phyloP scores from a whole-genome alignment of 2,113 vertebrate species.

The Nerophis lumbriciformis region DNA sequence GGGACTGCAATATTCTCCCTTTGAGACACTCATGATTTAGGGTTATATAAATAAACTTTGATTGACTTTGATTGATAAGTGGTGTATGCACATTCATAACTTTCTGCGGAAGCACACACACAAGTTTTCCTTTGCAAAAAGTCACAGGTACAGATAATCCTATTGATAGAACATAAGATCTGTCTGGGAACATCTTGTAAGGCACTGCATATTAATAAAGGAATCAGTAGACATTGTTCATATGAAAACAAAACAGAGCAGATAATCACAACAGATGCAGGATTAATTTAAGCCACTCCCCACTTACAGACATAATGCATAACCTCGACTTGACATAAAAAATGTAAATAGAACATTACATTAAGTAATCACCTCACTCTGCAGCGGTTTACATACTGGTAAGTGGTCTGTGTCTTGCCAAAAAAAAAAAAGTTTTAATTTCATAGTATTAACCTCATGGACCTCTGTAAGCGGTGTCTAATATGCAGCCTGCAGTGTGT shows the following conservation, averaged over 20 bases:
- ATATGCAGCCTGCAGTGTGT: slow-evolving; percentile 50
- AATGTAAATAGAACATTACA: slow-evolving; percentile 29
- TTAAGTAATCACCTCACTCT: slow-evolving; percentile 43
- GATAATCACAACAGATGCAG: not conserved
- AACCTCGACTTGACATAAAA: slow-evolving; percentile 25
- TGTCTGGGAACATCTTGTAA: too few relatives aligned
- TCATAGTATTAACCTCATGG: slow-evolving; percentile 57
- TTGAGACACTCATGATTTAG: too few relatives aligned
- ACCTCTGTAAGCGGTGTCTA: slow-evolving; percentile 52
- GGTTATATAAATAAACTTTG: too few relatives aligned
- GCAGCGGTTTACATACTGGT: slow-evolving; percentile 42
- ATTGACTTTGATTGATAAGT: too few relatives aligned
- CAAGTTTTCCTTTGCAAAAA: too few relatives aligned
- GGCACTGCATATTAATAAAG: too few relatives aligned
- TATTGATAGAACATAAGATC: too few relatives aligned
- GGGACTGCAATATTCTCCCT: too few relatives aligned
- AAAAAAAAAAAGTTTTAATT: slow-evolving; percentile 46
- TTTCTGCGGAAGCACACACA: too few relatives aligned
- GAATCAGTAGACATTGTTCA: not conserved
- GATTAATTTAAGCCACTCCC: slow-evolving; percentile 16
- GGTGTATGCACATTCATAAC: too few relatives aligned
- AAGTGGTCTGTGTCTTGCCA: slow-evolving; percentile 26
- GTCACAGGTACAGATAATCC: too few relatives aligned
- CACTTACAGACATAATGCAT: not conserved
- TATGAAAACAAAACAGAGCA: not conserved